Base-by-base conservation (phyloP, 2,113 vertebrate species). In the Calyptomena viridis region DNA sequence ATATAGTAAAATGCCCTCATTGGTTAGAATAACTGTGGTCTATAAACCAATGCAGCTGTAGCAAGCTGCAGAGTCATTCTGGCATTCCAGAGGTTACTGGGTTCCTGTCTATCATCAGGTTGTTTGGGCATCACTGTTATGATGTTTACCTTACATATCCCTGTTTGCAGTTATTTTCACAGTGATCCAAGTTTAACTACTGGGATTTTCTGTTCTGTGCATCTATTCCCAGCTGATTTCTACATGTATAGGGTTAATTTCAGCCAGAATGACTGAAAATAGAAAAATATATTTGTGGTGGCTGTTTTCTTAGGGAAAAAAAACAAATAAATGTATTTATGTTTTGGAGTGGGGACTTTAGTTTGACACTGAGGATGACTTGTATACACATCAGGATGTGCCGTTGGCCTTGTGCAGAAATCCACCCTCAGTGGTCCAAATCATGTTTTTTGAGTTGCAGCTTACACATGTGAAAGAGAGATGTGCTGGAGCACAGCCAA, bases 41-140 rank as follows among this genome's bases (percentile, higher is more conserved):
- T 87, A 44, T 77, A 84, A 94, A 74, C 56, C 42, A 86, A 39
- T 44, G 55, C 47, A 95, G 82, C 74, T 83, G 75, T 59, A 73
- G 35, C 39, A 76, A 88, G 75, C 77, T 50, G 47, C 21, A 81
- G 60, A 83, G 16, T n/a, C 59, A 37, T 75, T 83, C 63, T 89
- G 84, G 67, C 46, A 52, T 89, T 93, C 84, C 52, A 83, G 83
- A 80, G 75, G 68, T 95, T 93, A n/a, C 58, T 80, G 74, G 49
- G 58, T 55, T 90, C 72, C 55, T 93, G 71, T 42, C 75, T 80
- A 18, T 92, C n/a, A 31, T 87, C 63, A 90, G 59, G 27, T 42
- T 77, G 74, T 18, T 87, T 90, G 67, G 62, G 46, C 67, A 89
- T 40, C 2, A 4, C 71, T 86, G 16, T 46, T 33, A 40, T 16